phyloP scores from a whole-genome alignment of 2,797 vertebrate genomes.

The Mormyrops attenuatus region DNA sequence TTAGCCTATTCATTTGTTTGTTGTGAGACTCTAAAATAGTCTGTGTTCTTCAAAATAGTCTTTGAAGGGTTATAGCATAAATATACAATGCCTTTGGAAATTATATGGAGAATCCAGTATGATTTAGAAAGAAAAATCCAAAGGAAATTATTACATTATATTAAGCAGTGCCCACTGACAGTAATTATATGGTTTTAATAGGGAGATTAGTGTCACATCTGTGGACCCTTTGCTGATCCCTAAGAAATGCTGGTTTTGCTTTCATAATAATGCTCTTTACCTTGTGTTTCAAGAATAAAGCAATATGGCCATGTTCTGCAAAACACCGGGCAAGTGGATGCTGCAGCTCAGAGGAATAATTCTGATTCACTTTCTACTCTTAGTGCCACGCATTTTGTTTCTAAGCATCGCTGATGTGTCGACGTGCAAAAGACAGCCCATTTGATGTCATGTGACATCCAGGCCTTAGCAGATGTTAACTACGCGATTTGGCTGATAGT shows the following conservation, averaged over 20 bases:
- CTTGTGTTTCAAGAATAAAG: neutral
- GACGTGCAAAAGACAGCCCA: neutral
- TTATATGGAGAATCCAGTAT: neutral
- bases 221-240: neutral
- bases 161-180: neutral
- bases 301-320: neutral
- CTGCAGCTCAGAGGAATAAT: neutral
- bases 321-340: neutral
- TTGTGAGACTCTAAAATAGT: neutral
- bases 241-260: neutral
- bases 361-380: neutral
- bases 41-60: neutral
- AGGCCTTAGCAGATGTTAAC: neutral
- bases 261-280: neutral
- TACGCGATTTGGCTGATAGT: neutral
- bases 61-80: neutral
- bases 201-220: neutral
- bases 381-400: neutral
- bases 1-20: neutral
- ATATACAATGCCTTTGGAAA: constrained; percentile 1
- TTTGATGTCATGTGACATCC: neutral
- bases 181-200: neutral
- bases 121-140: neutral
- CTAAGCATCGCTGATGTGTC: neutral
- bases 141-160: neutral